A percentile compares a stretch with the other conserved stretches of the same genome.
Conservation (phyloP, 30 jellyfish, hydroid and myxozoan species). For the Aurelia aurita complex sp. Pacific region DNA sequence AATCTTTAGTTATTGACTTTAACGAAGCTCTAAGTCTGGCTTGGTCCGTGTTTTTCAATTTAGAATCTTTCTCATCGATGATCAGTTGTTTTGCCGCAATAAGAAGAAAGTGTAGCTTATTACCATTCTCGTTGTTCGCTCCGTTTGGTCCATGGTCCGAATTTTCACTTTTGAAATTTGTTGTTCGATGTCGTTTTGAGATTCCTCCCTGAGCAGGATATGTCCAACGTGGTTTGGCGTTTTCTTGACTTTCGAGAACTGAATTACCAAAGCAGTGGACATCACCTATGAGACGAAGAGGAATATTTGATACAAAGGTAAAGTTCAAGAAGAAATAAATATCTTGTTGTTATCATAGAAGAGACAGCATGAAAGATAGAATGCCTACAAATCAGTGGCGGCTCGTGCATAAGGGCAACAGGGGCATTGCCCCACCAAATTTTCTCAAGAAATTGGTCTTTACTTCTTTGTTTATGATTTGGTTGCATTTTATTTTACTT, state of each 20-base stretch:
- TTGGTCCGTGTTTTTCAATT: not conserved
- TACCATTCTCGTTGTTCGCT: not conserved
- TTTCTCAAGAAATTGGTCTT: too few relatives aligned
- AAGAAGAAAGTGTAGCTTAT: slow-evolving; percentile 60
- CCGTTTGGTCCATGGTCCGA: not conserved
- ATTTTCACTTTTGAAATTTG: not conserved
- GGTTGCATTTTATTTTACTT: too few relatives aligned
- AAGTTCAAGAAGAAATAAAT: too few relatives aligned
- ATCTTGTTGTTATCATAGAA: too few relatives aligned
- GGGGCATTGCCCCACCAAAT: too few relatives aligned
- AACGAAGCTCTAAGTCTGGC: slow-evolving; percentile 8
- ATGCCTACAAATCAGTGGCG: too few relatives aligned
- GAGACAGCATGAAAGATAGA: too few relatives aligned
- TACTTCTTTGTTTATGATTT: too few relatives aligned
- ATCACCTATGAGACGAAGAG: too few relatives aligned
- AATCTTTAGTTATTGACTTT: slow-evolving; percentile 41
- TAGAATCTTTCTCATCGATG: slow-evolving; percentile 29
- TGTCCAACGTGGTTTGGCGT: not conserved
- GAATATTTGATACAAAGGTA: too few relatives aligned
- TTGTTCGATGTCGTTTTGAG: not conserved
- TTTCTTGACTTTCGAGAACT: not conserved
- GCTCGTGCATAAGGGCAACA: too few relatives aligned
- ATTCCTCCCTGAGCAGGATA: not conserved
- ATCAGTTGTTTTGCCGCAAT: slow-evolving; percentile 71
- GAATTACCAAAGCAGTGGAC: too few relatives aligned